Base-by-base conservation (phyloP, 2,888 invertebrate species). In the Romanomermis culicivorax region DNA sequence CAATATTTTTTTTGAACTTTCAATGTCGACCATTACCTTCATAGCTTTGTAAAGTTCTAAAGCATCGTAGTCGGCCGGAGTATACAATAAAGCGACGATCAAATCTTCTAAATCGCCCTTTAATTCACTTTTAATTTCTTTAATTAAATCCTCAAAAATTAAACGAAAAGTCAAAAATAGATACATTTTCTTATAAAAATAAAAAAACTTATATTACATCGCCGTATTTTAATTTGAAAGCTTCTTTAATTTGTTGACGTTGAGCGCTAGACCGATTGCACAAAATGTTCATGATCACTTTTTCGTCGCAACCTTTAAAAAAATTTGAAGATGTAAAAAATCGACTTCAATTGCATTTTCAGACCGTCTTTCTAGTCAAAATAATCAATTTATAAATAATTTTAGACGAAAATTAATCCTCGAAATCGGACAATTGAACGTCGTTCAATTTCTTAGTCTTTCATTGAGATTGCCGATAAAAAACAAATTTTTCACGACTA, bases 161-260 rank as follows among this genome's bases (percentile, higher is more conserved):
- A n/a, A n/a, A n/a, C n/a, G n/a, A n/a, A n/a, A n/a, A n/a, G n/a
- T n/a, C 43, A 52, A 48, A 52, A 36, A 36, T 36, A 36, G 17
- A 17, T 36, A 36, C 36, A 17, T 36, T 11, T 36, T 36, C 36
- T 7, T 36, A 36, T 17, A 36, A 36, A 7, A 17, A 36, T 36
- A 11, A 11, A 36, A 17, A 11, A 36, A 36, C 11, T 36, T 36
- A 36, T 11, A 36, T 69, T 73, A 82, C 84, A 76, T 84, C 83
- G 69, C 87, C 88, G 71, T 81, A 88, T 65, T 83, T 73, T 1
- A 83, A 80, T 73, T 88, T 88, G 75, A 82, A 88, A 65, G 80
- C 79, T 27, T 78, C 56, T 30, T 55, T 78, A 63, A 88, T 83
- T 65, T 85, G 79, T 61, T 85, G 77, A 56, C 93, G 78, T 71